phyloP scores from a whole-genome alignment of 1,140 invertebrate species.

The Littorina saxatilis region DNA sequence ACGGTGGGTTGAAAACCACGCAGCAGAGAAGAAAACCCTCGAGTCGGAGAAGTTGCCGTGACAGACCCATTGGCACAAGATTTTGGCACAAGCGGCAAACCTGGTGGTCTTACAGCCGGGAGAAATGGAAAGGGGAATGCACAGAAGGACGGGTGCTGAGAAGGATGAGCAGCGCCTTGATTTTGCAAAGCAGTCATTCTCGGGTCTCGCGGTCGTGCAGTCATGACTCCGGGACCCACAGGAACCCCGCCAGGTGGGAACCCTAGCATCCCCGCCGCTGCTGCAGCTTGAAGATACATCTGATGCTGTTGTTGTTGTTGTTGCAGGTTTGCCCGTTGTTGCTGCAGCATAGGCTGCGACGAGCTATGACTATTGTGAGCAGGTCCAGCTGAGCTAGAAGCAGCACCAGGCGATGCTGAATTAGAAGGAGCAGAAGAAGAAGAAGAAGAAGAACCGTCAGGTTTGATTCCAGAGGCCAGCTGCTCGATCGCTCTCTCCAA shows the following conservation, averaged over 20 bases:
- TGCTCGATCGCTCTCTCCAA: constrained; percentile 61
- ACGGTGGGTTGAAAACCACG: not conserved
- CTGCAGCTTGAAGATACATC: constrained; percentile 17
- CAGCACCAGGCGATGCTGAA: not conserved
- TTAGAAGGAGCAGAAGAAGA: constrained; percentile 1
- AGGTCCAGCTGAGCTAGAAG: not conserved
- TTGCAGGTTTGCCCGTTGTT: not conserved
- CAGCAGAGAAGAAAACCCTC: not conserved
- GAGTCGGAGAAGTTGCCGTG: not conserved
- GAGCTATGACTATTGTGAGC: not conserved
- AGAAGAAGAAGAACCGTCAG: constrained; percentile 12
- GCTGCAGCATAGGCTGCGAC: not conserved
- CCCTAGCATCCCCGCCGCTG: constrained; percentile 17
- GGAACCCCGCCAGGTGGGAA: not conserved
- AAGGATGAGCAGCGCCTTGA: not conserved
- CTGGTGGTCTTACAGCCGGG: not conserved
- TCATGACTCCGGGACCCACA: not conserved
- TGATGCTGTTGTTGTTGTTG: constrained; percentile 29
- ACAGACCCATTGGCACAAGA: not conserved
- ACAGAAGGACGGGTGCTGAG: not conserved
- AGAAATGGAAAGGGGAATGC: not conserved
- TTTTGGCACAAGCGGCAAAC: too few species aligned
- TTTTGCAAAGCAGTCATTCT: not conserved
- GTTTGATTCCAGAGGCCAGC: constrained; percentile 49
- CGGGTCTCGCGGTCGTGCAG: not conserved